Evolutionary conservation across 2,113 vertebrate genomes (phyloP).

Genomic region (human (Homo sapiens)): GRCh38 chr11:5845501-5846000

Average conservation of each 20-base stretch:
- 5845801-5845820: background rate
- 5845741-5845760: background rate
- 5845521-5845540: background rate
- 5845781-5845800: background rate
- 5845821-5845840: background rate
- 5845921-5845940: background rate
- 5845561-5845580: background rate
- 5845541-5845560: background rate
- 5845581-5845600: background rate
- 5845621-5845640: background rate
- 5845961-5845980: background rate
- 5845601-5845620: background rate
- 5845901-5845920: too few relatives aligned
- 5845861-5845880: background rate
- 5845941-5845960: too few relatives aligned
- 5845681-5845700: background rate
- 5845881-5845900: background rate
- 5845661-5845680: background rate
- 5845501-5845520: background rate
- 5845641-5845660: background rate
- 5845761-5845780: background rate
- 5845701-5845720: background rate
- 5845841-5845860: background rate
- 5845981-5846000: background rate
- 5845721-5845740: background rate